A percentile compares a stretch with the other conserved stretches of the same genome.
Conservation (phyloP, 2,113 vertebrate genomes). For the Semnornis frantzii region DNA sequence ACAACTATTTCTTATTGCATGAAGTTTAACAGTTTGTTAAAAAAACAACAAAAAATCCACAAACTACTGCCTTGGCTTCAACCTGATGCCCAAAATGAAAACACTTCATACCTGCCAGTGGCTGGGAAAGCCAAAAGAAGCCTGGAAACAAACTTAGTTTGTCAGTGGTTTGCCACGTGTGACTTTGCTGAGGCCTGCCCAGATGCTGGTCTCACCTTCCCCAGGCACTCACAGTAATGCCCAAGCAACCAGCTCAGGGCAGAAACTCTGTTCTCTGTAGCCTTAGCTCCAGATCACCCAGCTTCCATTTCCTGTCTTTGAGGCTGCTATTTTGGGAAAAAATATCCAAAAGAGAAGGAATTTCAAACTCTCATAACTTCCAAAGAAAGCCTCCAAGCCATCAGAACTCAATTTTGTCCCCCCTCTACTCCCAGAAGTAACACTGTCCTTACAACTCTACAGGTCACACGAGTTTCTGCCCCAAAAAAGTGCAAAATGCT, state of each 20-base stretch:
- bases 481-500: not conserved
- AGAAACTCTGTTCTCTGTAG: not conserved
- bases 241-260: not conserved
- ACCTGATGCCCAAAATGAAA: not conserved
- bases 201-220: not conserved
- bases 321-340: not conserved
- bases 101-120: not conserved
- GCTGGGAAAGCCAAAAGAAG: not conserved
- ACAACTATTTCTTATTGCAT: not conserved
- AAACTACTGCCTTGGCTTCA: not conserved
- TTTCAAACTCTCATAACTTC: not conserved
- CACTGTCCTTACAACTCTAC: not conserved
- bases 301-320: not conserved
- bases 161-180: not conserved
- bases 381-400: not conserved
- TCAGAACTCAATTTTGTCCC: not conserved
- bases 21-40: not conserved
- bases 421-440: not conserved
- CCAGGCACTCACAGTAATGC: not conserved
- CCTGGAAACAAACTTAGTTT: not conserved
- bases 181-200: not conserved
- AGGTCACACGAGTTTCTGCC: not conserved
- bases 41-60: not conserved
- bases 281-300: not conserved
- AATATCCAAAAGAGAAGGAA: not conserved